Base-by-base conservation (phyloP, 1,140 invertebrate genomes). In the Conus betulinus region DNA sequence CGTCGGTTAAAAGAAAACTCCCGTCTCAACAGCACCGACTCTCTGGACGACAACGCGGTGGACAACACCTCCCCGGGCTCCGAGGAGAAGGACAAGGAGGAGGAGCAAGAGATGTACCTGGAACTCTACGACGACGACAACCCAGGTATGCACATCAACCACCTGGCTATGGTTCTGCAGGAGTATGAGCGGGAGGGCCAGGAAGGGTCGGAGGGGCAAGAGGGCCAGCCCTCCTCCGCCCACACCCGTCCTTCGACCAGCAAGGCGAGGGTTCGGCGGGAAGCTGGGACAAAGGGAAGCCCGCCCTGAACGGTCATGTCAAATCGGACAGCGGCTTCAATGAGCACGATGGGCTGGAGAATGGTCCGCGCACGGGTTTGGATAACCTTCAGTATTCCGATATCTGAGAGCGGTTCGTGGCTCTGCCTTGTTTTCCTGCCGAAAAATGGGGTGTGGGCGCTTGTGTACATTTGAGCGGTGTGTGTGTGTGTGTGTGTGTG, bases 71-170 rank as follows among this genome's bases (percentile, higher is more conserved):
- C 10, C 17, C 60, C 60, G 10, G 60, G 23, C 23, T 20, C 15
- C 67, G 6, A 23, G 7, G 63, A 51, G 6, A 85, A 85, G 52
- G 85, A 86, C 27, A 55, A 74, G 53, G 85, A 87, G 20, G 85
- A 87, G 52, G 85, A 87, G 52, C 85, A 87, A 27, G 85, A 87
- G 53, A 87, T 87, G 85, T 87, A 87, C 85, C 52, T 87, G 52
- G 71, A 87, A 27, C 85, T 87, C 23, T 78, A 55, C 53, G 85
- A 87, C 71, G 85, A 87, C 10, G 67, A 39, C 52, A 23, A 55
- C 63, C 74, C 71, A 25, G 82, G 55, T 39, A n/a, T 15, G 52
- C 85, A 87, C 85, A 57, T 87, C 74, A 87, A 78, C 85, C 39
- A 87, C 67, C 71, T 87, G 71, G 74, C 71, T 27, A 87, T 87